These are phyloP conservation scores for Corbicula japonica DNA, from an alignment of 2,888 invertebrate species.

Conservation along the genomic window DNA sequence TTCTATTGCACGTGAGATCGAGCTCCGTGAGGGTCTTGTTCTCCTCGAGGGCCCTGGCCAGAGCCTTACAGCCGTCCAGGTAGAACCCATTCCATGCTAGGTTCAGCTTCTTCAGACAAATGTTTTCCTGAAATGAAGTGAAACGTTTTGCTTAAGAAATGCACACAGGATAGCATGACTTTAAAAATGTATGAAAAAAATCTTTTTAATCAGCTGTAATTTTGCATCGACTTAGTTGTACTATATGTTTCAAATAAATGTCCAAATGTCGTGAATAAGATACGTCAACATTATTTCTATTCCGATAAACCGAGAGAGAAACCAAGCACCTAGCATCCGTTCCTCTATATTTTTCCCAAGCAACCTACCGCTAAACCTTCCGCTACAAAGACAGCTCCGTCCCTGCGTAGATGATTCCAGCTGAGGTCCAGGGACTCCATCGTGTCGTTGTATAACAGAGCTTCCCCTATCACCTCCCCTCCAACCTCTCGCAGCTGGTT, in stretches of 20 bases:
- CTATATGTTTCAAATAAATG: background rate
- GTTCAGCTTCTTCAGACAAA: constrained; percentile 73
- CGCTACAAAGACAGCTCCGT: constrained; percentile 77
- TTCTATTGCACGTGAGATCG: constrained; percentile 81
- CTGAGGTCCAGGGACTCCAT: constrained; percentile 79
- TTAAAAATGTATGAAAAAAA: no score
- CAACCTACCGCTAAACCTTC: constrained; percentile 74
- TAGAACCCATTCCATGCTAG: constrained; percentile 81
- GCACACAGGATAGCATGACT: no score
- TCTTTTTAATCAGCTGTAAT: no score
- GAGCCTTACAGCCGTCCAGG: constrained; percentile 75
- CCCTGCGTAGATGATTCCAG: constrained; percentile 81
- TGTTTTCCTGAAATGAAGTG: constrained; percentile 75
- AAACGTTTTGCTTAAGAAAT: no score
- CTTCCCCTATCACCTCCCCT: constrained; percentile 74
- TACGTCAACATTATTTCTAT: no score
- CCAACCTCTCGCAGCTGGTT: constrained; percentile 78
- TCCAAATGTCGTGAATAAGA: no score
- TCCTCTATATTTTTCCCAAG: no score
- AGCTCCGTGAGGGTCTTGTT: constrained; percentile 76
- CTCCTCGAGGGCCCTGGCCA: constrained; percentile 71
- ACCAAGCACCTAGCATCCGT: no score
- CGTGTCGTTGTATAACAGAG: constrained; percentile 75
- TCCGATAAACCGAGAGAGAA: no score
- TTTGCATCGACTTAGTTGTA: no score